A percentile compares a stretch with the other conserved stretches of the same genome.
Conservation (phyloP, 2,113 vertebrate genomes). For the Aplodontia rufa region DNA sequence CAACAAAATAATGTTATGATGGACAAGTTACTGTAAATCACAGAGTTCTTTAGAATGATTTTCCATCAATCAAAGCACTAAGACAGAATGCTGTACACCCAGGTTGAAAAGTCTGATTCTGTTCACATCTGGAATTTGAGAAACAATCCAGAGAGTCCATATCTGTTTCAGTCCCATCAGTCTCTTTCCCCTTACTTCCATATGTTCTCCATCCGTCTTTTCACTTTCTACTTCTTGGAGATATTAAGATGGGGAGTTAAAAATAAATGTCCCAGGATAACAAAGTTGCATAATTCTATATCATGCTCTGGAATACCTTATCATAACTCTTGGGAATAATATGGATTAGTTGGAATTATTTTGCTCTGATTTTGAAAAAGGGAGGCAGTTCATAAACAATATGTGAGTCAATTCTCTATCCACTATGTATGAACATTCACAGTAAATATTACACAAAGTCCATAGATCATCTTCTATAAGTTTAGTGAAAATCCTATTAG, state of each 20-base stretch:
- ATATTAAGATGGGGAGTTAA: not conserved
- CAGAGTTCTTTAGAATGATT: not conserved
- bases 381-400: not conserved
- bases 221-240: not conserved
- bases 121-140: fast-evolving
- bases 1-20: not conserved
- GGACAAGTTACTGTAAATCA: not conserved
- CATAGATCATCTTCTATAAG: not conserved
- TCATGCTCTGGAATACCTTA: not conserved
- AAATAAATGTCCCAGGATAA: not conserved
- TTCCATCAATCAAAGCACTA: not conserved
- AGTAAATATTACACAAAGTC: not conserved
- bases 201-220: not conserved
- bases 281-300: not conserved
- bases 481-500: not conserved
- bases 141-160: not conserved
- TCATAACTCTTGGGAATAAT: not conserved
- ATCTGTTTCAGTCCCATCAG: fast-evolving
- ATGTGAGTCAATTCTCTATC: not conserved
- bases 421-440: not conserved
- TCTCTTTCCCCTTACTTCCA: not conserved
- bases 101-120: not conserved
- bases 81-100: not conserved
- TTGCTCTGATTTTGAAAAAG: not conserved
- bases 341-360: not conserved